Evolutionary conservation across 2,888 invertebrate species (phyloP).

Genomic region (Lasioglossum morio): DNA sequence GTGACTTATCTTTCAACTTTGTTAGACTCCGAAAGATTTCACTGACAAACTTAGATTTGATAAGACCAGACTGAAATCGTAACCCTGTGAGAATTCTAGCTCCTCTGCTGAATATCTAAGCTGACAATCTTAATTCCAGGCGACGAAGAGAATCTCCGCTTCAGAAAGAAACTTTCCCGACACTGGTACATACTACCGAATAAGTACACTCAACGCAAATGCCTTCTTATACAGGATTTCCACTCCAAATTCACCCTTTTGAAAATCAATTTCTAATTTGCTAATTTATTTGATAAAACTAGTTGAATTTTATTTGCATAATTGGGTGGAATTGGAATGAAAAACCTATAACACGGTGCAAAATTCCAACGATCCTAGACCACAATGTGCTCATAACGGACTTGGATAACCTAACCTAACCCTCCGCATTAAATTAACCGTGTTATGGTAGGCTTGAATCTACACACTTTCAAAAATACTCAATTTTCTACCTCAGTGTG

Average conservation of each 20-base stretch:
- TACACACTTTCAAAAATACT: not conserved
- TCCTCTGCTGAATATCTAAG: not conserved
- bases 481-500: not conserved
- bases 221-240: not conserved
- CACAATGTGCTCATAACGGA: not conserved
- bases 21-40: not conserved
- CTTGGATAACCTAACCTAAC: not conserved
- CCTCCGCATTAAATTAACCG: not conserved
- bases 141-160: not conserved
- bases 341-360: not conserved
- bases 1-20: not conserved
- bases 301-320: too few relatives aligned
- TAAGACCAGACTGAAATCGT: not conserved
- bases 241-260: too few relatives aligned
- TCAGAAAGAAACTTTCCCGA: not conserved
- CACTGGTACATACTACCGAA: not conserved
- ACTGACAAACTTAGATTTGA: not conserved
- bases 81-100: not conserved
- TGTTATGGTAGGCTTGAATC: not conserved
- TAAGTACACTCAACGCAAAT: not conserved
- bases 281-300: too few relatives aligned
- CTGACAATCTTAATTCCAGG: not conserved
- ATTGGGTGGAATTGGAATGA: too few relatives aligned
- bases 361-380: not conserved
- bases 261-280: too few relatives aligned